Conservation (phyloP, 2,888 invertebrate species). For the Monoplex corrugatus region DNA sequence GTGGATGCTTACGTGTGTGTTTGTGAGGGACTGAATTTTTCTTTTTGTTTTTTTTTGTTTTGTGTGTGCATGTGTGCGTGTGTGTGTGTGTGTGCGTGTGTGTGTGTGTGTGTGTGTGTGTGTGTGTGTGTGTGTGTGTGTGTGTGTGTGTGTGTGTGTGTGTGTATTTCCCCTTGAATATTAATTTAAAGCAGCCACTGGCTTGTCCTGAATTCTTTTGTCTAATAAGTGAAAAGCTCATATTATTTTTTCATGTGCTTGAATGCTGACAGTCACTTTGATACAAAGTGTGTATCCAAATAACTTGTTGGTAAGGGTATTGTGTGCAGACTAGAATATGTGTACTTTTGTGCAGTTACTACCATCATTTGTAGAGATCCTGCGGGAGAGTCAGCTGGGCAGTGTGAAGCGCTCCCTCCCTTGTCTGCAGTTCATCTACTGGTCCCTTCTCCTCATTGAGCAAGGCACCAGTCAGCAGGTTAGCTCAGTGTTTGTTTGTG, state of each 20-base stretch:
- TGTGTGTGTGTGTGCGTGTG: no score
- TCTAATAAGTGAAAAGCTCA: no score
- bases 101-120: no score
- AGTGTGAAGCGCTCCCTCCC: conserved; percentile 74
- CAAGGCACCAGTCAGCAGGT: conserved; percentile 75
- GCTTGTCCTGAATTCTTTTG: no score
- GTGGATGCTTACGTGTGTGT: no score
- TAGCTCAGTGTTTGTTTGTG: conserved; percentile 5
- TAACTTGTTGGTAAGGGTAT: no score
- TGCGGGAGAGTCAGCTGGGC: conserved; percentile 72
- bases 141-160: not conserved
- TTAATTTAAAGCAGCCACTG: no score
- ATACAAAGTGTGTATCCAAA: not conserved
- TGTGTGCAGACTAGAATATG: not conserved
- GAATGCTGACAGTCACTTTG: no score
- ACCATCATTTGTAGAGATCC: conserved; percentile 76
- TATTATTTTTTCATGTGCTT: not conserved
- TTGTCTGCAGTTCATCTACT: conserved; percentile 80
- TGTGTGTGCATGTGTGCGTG: no score
- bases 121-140: not conserved
- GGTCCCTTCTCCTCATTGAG: conserved; percentile 78
- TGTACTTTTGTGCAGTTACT: conserved; percentile 74
- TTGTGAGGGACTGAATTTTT: no score
- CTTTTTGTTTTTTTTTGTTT: no score
- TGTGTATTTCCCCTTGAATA: no score